Percentiles rank a stretch among this genome's conserved stretches.
Evolutionary conservation across 2,888 invertebrate genomes (phyloP).

Genomic region (Choristoneura rosaceana): DNA sequence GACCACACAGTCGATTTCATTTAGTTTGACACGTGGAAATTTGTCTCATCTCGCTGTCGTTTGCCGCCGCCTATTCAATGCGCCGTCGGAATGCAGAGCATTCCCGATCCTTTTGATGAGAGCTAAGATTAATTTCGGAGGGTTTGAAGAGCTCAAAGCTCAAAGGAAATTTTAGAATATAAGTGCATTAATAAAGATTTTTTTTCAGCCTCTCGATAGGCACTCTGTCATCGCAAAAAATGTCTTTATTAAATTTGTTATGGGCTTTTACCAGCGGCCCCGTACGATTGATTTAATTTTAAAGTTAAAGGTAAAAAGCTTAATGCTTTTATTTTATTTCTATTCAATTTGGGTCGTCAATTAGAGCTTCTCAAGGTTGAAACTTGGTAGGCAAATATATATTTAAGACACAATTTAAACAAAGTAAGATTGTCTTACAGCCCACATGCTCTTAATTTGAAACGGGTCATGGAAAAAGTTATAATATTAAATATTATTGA

Average conservation of each 20-base stretch:
- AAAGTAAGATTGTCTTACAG: not conserved
- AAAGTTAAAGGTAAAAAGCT: constrained; percentile 21
- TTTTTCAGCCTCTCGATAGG: constrained; percentile 65
- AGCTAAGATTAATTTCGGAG: constrained; percentile 82
- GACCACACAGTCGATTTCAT: constrained; percentile 63
- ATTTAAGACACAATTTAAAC: not conserved
- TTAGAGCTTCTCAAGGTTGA: not conserved
- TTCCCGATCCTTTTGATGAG: constrained; percentile 80
- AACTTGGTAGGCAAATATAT: not conserved
- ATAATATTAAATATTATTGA: too few species aligned
- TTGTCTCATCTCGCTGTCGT: constrained; percentile 59
- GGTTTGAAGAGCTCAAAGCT: constrained; percentile 75
- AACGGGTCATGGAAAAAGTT: too few species aligned
- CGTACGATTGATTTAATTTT: constrained; percentile 43
- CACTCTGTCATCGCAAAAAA: constrained; percentile 73
- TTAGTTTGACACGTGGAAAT: constrained; percentile 72
- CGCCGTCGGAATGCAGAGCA: constrained; percentile 73
- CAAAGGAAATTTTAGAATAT: constrained; percentile 83
- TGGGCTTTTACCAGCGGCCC: constrained; percentile 75
- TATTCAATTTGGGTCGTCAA: not conserved
- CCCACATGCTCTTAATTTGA: too few species aligned
- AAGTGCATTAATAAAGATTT: constrained; percentile 83
- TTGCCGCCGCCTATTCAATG: constrained; percentile 62
- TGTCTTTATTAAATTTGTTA: constrained; percentile 80
- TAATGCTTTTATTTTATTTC: constrained; percentile 1